phyloP scores from a whole-genome alignment of 2,888 invertebrate species.

The Agelastica alni region DNA sequence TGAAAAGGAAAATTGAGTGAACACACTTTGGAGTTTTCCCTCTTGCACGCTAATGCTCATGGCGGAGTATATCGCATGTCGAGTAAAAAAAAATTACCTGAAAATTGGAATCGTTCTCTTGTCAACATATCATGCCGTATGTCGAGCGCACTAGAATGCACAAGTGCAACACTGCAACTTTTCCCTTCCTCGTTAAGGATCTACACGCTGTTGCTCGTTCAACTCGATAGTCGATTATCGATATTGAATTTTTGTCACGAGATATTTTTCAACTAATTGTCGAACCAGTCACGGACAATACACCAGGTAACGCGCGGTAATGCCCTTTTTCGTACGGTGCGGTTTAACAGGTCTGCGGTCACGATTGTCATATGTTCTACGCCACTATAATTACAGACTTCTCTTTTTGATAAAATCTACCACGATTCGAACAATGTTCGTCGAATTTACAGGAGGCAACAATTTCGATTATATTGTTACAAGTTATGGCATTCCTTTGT shows the following conservation, averaged over 20 bases:
- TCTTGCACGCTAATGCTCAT: slow-evolving; percentile 29
- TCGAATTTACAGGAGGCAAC: slow-evolving; percentile 31
- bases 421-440: slow-evolving; percentile 33
- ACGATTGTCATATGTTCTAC: slow-evolving; percentile 50
- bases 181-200: slow-evolving; percentile 37
- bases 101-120: slow-evolving; percentile 49
- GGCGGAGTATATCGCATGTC: slow-evolving; percentile 39
- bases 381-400: slow-evolving; percentile 34
- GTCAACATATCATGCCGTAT: slow-evolving; percentile 57
- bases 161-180: slow-evolving; percentile 4
- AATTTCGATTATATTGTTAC: slow-evolving; percentile 28
- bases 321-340: slow-evolving; percentile 47
- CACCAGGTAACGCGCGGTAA: slow-evolving; percentile 35
- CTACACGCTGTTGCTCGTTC: slow-evolving; percentile 34
- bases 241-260: slow-evolving; percentile 51
- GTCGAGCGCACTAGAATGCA: slow-evolving; percentile 37
- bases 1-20: slow-evolving; percentile 19
- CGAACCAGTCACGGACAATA: slow-evolving; percentile 48
- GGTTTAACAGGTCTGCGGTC: slow-evolving; percentile 53
- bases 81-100: slow-evolving; percentile 40
- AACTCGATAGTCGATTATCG: slow-evolving; percentile 28
- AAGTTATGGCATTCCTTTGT: slow-evolving; percentile 29
- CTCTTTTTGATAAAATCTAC: slow-evolving; percentile 35
- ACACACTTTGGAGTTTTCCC: slow-evolving; percentile 13
- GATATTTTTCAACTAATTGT: slow-evolving; percentile 52